Conservation (phyloP, 2,888 invertebrate species). For the Anodontia alba region DNA sequence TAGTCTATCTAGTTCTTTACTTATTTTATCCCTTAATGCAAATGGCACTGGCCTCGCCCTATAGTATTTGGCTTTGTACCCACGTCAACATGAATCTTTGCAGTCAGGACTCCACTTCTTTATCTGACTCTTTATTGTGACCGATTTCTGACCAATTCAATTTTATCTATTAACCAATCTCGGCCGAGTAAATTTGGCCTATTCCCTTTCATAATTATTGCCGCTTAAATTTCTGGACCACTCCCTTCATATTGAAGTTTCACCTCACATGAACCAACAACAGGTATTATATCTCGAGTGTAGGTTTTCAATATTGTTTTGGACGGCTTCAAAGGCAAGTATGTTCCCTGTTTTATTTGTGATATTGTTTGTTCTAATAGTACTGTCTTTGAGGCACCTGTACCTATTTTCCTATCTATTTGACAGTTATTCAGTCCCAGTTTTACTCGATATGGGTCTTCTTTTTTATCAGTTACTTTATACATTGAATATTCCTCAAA, state of each 20-base stretch:
- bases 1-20: slow-evolving; percentile 21
- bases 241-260: slow-evolving; percentile 19
- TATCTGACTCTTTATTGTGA: background rate
- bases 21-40: slow-evolving; percentile 30
- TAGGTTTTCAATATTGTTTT: slow-evolving; percentile 18
- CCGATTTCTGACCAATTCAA: slow-evolving; percentile 16
- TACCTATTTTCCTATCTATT: slow-evolving; percentile 20
- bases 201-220: slow-evolving; percentile 14
- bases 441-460: slow-evolving; percentile 12
- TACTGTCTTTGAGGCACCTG: slow-evolving; percentile 24
- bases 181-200: slow-evolving; percentile 35
- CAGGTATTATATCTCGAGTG: slow-evolving; percentile 27
- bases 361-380: too few species aligned
- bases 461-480: background rate
- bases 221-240: slow-evolving; percentile 8
- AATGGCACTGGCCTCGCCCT: slow-evolving; percentile 38
- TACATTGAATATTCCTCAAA: slow-evolving; percentile 3
- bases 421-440: background rate
- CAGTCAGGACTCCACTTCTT: slow-evolving; percentile 3
- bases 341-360: too few species aligned
- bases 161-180: slow-evolving; percentile 28
- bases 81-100: slow-evolving; percentile 16
- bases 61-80: slow-evolving; percentile 25
- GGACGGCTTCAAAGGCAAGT: too few species aligned
- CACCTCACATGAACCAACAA: slow-evolving; percentile 12